Conservation (phyloP, 2,113 vertebrate species). For the Paramisgurnus dabryanus region DNA sequence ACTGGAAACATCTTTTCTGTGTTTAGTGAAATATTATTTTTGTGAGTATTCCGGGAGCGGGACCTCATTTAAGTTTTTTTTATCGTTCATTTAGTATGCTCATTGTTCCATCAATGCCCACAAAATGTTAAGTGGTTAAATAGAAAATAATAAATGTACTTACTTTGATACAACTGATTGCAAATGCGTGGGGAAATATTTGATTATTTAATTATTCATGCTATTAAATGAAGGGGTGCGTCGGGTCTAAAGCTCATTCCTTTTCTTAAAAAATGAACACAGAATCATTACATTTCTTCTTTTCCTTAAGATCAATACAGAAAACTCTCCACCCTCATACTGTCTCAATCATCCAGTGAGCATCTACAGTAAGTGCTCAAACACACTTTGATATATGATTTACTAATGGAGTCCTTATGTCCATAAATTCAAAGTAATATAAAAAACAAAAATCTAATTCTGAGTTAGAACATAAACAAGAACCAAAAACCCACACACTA, state of each 20-base stretch:
- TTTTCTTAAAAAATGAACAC: no score
- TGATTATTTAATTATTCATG: not conserved
- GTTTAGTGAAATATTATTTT: not conserved
- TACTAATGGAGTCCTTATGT: conserved; percentile 22
- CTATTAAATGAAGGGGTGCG: not conserved
- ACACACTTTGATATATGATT: conserved; percentile 20
- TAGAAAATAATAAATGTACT: not conserved
- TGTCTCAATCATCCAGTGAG: not conserved
- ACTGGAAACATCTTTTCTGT: not conserved
- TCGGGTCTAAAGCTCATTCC: not conserved
- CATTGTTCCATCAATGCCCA: not conserved
- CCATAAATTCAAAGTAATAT: not conserved
- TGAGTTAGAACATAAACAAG: not conserved
- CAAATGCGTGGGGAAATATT: not conserved
- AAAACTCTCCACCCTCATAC: conserved; percentile 1
- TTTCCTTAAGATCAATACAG: not conserved
- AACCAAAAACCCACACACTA: not conserved
- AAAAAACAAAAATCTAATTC: not conserved
- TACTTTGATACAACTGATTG: not conserved
- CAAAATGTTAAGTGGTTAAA: not conserved
- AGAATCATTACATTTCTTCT: not conserved
- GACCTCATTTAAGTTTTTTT: not conserved
- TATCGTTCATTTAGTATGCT: not conserved
- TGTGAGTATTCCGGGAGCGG: not conserved
- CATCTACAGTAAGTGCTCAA: conserved; percentile 22